Percentiles rank a stretch among this genome's conserved stretches.
Evolutionary conservation across 2,888 invertebrate species (phyloP).

Genomic region (Ischnus inquisitorius): DNA sequence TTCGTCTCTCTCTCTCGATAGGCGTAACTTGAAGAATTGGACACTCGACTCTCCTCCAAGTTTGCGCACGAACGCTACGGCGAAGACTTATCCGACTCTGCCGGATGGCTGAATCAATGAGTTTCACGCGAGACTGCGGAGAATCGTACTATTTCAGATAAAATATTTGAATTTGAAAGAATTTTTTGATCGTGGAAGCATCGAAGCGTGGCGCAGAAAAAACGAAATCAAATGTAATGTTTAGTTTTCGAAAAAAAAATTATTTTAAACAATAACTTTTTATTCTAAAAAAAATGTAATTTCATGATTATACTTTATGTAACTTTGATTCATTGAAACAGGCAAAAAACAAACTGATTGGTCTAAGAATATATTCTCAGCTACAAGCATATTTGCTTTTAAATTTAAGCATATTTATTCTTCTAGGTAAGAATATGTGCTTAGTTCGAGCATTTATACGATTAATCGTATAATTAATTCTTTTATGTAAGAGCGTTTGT

Average conservation of each 20-base stretch:
- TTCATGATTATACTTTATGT: neutral
- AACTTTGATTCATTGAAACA: neutral
- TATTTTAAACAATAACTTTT: neutral
- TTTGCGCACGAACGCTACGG: conserved; percentile 63
- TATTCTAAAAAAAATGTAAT: neutral
- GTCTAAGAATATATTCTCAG: no score
- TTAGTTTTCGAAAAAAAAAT: neutral
- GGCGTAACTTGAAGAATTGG: conserved; percentile 66
- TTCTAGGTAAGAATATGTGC: no score
- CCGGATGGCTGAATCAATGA: conserved; percentile 63
- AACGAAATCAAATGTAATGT: no score
- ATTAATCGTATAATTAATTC: neutral
- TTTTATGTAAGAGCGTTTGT: neutral
- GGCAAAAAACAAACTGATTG: no score
- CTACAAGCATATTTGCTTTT: no score
- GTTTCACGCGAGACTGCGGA: conserved; percentile 35
- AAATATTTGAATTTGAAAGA: conserved; percentile 7
- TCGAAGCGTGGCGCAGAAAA: neutral
- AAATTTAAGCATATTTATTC: no score
- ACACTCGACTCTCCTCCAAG: conserved; percentile 57
- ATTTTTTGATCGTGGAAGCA: conserved; percentile 6
- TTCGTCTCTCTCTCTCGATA: conserved; percentile 64
- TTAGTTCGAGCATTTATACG: no score
- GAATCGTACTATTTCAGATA: conserved; percentile 49
- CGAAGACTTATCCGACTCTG: conserved; percentile 64